These are phyloP conservation scores for Corvus moneduloides DNA, from an alignment of 2,113 vertebrate species.

Conservation along the genomic window DNA sequence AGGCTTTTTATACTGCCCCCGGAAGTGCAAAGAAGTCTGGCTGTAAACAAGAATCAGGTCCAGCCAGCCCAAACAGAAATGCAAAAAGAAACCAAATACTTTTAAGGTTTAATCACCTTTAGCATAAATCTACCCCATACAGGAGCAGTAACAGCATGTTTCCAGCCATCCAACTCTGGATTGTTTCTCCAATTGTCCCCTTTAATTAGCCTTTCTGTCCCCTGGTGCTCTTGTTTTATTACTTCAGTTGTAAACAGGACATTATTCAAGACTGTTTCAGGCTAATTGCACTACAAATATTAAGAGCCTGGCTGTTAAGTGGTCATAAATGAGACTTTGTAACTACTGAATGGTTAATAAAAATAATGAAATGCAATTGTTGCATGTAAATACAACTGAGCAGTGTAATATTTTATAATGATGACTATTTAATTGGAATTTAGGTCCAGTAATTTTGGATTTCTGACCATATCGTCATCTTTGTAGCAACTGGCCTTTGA, in stretches of 20 bases:
- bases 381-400: not conserved
- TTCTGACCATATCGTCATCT: not conserved
- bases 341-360: conserved; percentile 35
- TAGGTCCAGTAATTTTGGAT: not conserved
- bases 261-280: conserved; percentile 45
- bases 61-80: not conserved
- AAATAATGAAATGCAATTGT: conserved; percentile 34
- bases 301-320: conserved; percentile 33
- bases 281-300: conserved; percentile 59
- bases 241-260: conserved; percentile 47
- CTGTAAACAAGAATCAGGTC: conserved; percentile 1
- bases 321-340: conserved; percentile 44
- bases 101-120: conserved; percentile 29
- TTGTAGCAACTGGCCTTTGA: not conserved
- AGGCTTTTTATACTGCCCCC: not conserved
- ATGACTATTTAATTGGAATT: conserved; percentile 35
- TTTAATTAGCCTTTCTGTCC: conserved; percentile 48
- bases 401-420: conserved; percentile 20
- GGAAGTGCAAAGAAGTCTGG: conserved; percentile 24
- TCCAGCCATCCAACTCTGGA: not conserved
- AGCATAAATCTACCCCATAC: not conserved
- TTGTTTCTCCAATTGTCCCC: conserved; percentile 40
- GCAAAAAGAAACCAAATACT: not conserved
- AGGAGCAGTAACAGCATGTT: conserved; percentile 3
- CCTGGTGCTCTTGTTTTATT: conserved; percentile 51